Percentiles rank a stretch among this genome's conserved stretches.
These are phyloP conservation scores for Idaea aversata DNA, from an alignment of 2,888 invertebrate species.

Conservation along the genomic window DNA sequence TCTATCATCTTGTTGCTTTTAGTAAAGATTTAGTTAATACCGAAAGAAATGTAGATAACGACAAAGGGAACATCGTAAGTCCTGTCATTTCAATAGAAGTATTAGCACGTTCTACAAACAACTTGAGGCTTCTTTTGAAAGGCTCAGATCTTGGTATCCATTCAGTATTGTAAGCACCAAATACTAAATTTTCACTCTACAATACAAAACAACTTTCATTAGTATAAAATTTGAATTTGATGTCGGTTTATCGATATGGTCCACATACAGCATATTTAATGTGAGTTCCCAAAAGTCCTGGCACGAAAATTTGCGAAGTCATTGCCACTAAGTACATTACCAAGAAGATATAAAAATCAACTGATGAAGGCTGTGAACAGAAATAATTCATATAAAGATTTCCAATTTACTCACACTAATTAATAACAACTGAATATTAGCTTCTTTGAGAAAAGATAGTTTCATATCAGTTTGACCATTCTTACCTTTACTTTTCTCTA, in stretches of 20 bases:
- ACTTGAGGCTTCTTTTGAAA: slow-evolving; percentile 48
- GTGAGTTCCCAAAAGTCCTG: slow-evolving; percentile 52
- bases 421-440: too few relatives aligned
- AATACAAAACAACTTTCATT: slow-evolving; percentile 25
- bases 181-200: slow-evolving; percentile 49
- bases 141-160: slow-evolving; percentile 52
- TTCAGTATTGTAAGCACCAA: slow-evolving; percentile 54
- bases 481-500: too few relatives aligned
- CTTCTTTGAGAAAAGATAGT: too few relatives aligned
- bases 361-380: slow-evolving; percentile 40
- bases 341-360: slow-evolving; percentile 41
- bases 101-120: slow-evolving; percentile 51
- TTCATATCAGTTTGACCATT: too few relatives aligned
- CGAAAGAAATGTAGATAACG: slow-evolving; percentile 52
- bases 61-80: slow-evolving; percentile 53
- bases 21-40: slow-evolving; percentile 31
- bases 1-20: neutral
- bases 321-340: slow-evolving; percentile 44
- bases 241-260: neutral
- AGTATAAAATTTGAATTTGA: slow-evolving; percentile 8
- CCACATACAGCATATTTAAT: slow-evolving; percentile 45
- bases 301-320: slow-evolving; percentile 51
- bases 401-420: too few relatives aligned
- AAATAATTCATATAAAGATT: neutral
- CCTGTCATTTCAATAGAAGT: slow-evolving; percentile 48